phyloP scores from a whole-genome alignment of 1,140 invertebrate genomes.

The Drosophila repletoides region DNA sequence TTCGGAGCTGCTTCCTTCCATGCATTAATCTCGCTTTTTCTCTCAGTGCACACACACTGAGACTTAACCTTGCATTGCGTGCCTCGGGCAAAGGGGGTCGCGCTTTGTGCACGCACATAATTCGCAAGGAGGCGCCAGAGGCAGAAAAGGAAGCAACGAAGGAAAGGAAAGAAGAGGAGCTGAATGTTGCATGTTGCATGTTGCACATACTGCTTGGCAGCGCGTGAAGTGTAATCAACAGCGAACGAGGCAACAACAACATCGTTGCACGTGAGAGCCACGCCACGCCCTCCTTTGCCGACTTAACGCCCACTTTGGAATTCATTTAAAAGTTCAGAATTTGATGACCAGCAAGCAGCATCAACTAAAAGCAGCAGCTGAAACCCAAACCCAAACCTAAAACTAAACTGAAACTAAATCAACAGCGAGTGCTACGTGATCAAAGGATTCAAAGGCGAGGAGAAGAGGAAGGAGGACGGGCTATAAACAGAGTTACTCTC shows the following conservation, averaged over 20 bases:
- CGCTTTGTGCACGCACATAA: conserved; percentile 65
- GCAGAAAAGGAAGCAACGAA: conserved; percentile 23
- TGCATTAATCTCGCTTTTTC: too few species aligned
- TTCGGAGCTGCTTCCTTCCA: too few species aligned
- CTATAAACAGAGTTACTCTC: too few species aligned
- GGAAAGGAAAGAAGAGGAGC: not conserved
- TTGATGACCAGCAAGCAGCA: conserved; percentile 62
- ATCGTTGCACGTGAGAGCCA: conserved; percentile 38
- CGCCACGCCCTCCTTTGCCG: conserved; percentile 1
- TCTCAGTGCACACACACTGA: too few species aligned
- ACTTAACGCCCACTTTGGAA: conserved; percentile 34
- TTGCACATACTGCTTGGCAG: conserved; percentile 67
- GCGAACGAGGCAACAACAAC: conserved; percentile 22
- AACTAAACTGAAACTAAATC: conserved; percentile 63
- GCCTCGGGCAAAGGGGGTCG: conserved; percentile 10
- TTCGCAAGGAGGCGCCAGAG: conserved; percentile 37
- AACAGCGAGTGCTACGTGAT: conserved; percentile 56
- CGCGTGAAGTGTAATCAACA: conserved; percentile 78
- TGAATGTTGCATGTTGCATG: too few species aligned
- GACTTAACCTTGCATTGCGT: conserved; percentile 46
- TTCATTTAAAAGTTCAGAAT: conserved; percentile 75
- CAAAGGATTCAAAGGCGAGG: not conserved
- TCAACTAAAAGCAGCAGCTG: not conserved
- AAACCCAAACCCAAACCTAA: not conserved
- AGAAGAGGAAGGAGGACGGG: not conserved